These are phyloP conservation scores for Dione vanillae DNA, from an alignment of 2,888 invertebrate genomes.

Conservation along the genomic window DNA sequence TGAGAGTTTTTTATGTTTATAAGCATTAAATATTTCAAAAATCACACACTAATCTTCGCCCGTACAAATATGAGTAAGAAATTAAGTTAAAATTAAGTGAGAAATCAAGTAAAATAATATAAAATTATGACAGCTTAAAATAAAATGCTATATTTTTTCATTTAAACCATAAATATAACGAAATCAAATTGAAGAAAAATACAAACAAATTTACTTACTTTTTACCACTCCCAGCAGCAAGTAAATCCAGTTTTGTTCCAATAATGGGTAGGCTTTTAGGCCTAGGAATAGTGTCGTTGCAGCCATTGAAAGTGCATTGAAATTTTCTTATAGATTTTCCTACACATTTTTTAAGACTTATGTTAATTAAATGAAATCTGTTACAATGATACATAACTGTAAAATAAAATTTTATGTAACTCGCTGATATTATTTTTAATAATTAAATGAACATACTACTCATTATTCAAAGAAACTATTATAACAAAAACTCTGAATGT, in stretches of 20 bases:
- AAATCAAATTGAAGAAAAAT: not conserved
- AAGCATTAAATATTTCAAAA: too few relatives aligned
- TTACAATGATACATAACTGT: conserved; percentile 8
- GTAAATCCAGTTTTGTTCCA: conserved; percentile 81
- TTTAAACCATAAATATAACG: too few relatives aligned
- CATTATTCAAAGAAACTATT: not conserved
- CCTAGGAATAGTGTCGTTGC: conserved; percentile 75
- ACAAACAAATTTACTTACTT: conserved; percentile 58
- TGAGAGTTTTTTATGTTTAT: too few relatives aligned
- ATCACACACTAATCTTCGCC: too few relatives aligned
- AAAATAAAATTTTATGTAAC: not conserved
- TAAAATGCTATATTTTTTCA: too few relatives aligned
- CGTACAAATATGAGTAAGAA: too few relatives aligned
- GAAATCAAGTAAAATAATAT: too few relatives aligned
- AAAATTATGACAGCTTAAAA: too few relatives aligned
- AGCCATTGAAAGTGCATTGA: conserved; percentile 30
- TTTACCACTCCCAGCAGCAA: conserved; percentile 65
- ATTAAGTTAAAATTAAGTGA: too few relatives aligned
- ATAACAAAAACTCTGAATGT: not conserved
- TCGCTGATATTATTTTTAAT: too few relatives aligned
- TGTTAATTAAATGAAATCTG: conserved; percentile 1
- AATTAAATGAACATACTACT: not conserved
- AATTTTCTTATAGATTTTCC: conserved; percentile 27
- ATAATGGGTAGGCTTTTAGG: conserved; percentile 79
- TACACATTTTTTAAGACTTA: conserved; percentile 13